These are phyloP conservation scores for Lagorchestes hirsutus DNA, from an alignment of 2,797 vertebrate species.

Conservation along the genomic window DNA sequence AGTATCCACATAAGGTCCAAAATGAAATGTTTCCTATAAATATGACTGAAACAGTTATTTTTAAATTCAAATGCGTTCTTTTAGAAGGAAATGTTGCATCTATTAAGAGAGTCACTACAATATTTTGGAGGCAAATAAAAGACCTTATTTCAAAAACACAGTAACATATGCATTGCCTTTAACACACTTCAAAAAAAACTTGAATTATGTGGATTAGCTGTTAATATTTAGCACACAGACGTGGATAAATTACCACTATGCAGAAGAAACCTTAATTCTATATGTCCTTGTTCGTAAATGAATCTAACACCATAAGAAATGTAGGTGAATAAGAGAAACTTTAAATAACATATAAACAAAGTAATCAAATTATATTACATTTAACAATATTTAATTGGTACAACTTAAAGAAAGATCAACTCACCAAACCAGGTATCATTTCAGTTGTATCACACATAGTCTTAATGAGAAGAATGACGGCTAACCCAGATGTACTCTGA, in stretches of 20 bases:
- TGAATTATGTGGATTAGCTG: neutral
- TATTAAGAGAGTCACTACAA: neutral
- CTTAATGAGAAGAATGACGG: constrained; percentile 90
- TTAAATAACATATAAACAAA: constrained; percentile 13
- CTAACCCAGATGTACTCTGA: constrained; percentile 94
- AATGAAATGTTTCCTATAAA: neutral
- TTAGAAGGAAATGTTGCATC: neutral
- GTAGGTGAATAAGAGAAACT: constrained; percentile 1
- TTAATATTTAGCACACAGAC: constrained; percentile 38
- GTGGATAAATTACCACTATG: constrained; percentile 1
- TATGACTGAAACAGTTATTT: neutral
- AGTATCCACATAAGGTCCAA: neutral
- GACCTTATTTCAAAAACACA: neutral
- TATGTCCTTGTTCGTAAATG: constrained; percentile 39
- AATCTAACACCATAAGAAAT: neutral
- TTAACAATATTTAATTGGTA: constrained; percentile 15
- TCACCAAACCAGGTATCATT: constrained; percentile 90
- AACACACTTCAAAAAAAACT: neutral
- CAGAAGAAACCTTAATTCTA: constrained; percentile 15
- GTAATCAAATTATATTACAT: constrained; percentile 7
- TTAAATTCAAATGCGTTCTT: neutral
- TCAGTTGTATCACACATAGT: constrained; percentile 89
- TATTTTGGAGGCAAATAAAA: neutral
- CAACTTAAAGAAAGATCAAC: constrained; percentile 76
- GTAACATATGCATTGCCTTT: neutral